Conservation (phyloP, 2,113 vertebrate species). For the Taurulus bubalis region DNA sequence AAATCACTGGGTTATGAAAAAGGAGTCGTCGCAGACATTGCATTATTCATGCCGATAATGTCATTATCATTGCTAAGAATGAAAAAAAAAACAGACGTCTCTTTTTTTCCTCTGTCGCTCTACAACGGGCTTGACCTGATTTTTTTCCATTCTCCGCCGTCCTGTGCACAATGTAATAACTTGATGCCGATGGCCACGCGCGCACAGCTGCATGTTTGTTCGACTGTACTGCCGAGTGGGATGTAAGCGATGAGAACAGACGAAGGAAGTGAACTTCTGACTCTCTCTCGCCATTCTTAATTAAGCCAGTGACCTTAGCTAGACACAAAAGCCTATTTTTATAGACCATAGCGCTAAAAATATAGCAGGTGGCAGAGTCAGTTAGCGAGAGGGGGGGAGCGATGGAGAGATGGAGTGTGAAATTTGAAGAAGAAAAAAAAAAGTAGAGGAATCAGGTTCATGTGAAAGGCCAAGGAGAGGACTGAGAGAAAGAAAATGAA, state of each 20-base stretch:
- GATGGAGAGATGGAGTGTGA: constrained; percentile 29
- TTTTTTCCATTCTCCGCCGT: constrained; percentile 49
- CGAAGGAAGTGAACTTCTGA: constrained; percentile 62
- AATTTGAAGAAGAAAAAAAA: constrained; percentile 20
- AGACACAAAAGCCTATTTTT: constrained; percentile 62
- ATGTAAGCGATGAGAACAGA: constrained; percentile 12
- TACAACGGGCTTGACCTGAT: constrained; percentile 68
- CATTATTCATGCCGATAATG: constrained; percentile 79
- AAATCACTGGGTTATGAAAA: constrained; percentile 48
- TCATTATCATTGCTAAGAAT: constrained; percentile 75
- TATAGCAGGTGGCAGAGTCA: constrained; percentile 55
- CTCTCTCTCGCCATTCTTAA: constrained; percentile 72
- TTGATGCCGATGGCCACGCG: background rate
- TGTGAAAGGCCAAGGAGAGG: constrained; percentile 69
- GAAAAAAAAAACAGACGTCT: constrained; percentile 30
- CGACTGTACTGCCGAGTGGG: constrained; percentile 1
- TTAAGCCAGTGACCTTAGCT: constrained; percentile 77
- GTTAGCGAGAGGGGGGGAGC: constrained; percentile 26
- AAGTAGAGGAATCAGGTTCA: constrained; percentile 54
- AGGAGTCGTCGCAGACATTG: constrained; percentile 48
- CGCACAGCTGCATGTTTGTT: background rate
- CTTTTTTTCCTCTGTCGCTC: constrained; percentile 35
- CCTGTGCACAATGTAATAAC: constrained; percentile 5
- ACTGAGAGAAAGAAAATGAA: constrained; percentile 40
- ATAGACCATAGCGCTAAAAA: constrained; percentile 65